Base-by-base conservation (phyloP, 2,113 vertebrate species). In the Strigops habroptila region DNA sequence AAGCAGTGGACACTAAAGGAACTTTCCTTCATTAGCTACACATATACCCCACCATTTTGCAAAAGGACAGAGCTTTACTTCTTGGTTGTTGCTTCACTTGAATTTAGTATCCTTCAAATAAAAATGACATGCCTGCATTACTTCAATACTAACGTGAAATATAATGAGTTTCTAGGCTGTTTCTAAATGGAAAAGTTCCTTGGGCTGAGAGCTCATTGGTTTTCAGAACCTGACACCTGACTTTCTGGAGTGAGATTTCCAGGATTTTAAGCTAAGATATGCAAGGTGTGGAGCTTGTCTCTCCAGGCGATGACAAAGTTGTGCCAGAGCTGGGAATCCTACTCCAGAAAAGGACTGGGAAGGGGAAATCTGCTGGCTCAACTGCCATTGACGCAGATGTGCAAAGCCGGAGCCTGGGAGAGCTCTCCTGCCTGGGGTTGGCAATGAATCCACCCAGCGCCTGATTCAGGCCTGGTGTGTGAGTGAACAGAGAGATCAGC, bases 21-120 rank as follows among this genome's bases (percentile, higher is more conserved):
- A 95, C n/a, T 63, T 94, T 82, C 64, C 77, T 92, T 94, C 65
- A 88, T 91, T 93, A 96, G 79, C 87, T 96, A 93, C 76, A 89
- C 53, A 71, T 82, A 86, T 31, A 22, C 71, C 46, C 90, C 75
- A 93, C 14, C 24, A 76, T 88, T 79, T 46, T 86, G 24, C 55
- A 82, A 30, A 65, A 64, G 18, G 30, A 79, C 41, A 53, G 22
- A 73, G 18, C 3, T 63, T 74, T 25, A 55, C 37, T 76, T 90
- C 44, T 85, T 84, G 43, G 51, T 37, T 67, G 12, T 69, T 82
- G 39, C 13, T 79, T 87, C 24, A 82, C 52, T 80, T 81, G 84
- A 71, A 78, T 51, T 53, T 51, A 83, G 15, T 51, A 91, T 67
- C 30, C 30, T 60, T 76, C 53, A 81, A 90, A 82, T 23, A 74